Conservation (phyloP, 2,888 invertebrate species). For the Trachelus troglodyta region DNA sequence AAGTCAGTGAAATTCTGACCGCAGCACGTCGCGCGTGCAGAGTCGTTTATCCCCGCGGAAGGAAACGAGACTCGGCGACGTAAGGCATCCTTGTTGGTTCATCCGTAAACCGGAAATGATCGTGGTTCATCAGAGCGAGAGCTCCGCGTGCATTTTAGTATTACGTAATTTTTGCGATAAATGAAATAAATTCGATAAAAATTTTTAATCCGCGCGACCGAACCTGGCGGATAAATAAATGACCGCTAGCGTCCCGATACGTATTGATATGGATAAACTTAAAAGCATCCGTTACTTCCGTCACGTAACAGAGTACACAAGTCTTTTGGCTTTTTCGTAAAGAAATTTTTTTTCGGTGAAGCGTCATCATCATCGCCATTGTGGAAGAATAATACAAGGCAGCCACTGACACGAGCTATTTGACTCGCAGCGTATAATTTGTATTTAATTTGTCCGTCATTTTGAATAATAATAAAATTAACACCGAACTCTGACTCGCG, state of each 20-base stretch:
- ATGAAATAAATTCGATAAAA: not conserved
- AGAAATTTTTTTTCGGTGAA: not conserved
- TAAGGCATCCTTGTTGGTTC: not conserved
- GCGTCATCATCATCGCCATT: not conserved
- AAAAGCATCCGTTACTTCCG: not conserved
- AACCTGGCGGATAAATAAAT: not conserved
- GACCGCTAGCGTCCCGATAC: not conserved
- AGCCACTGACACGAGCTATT: not conserved
- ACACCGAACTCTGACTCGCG: not conserved
- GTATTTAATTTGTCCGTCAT: not conserved
- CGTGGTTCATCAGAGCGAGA: too few species aligned
- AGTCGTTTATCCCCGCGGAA: not conserved
- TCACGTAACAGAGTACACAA: not conserved
- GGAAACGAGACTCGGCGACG: not conserved
- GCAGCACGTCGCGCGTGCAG: not conserved
- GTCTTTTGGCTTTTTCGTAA: not conserved
- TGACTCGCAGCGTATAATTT: not conserved
- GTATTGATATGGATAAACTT: not conserved
- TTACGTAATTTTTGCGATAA: too few species aligned
- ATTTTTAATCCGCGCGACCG: not conserved
- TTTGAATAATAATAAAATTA: not conserved
- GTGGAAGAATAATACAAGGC: not conserved
- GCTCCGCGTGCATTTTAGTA: too few species aligned
- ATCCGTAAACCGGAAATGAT: too few species aligned
- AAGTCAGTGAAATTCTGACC: slow-evolving; percentile 48